Percentiles rank a stretch among this genome's conserved stretches.
These are phyloP conservation scores for Chaetodon auriga DNA, from an alignment of 2,113 vertebrate genomes.

Conservation along the genomic window DNA sequence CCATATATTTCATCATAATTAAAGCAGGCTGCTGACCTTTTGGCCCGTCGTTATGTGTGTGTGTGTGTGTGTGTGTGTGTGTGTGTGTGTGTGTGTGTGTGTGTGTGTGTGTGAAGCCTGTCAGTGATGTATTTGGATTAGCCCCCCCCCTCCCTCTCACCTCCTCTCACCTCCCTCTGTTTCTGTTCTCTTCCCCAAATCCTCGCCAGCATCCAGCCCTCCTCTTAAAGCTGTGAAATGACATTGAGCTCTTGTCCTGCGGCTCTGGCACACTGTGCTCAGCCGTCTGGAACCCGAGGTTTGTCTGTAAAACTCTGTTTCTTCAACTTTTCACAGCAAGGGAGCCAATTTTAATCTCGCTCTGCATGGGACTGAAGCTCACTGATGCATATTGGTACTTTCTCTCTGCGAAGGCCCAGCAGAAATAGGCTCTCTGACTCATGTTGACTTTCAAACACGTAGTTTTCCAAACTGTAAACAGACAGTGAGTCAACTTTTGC, in stretches of 20 bases:
- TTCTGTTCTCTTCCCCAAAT: slow-evolving; percentile 39
- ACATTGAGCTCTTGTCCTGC: slow-evolving; percentile 65
- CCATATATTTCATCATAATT: slow-evolving; percentile 67
- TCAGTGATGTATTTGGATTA: slow-evolving; percentile 38
- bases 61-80: slow-evolving; percentile 15
- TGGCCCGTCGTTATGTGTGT: slow-evolving; percentile 31
- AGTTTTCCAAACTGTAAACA: slow-evolving; percentile 20
- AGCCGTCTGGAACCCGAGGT: slow-evolving; percentile 45
- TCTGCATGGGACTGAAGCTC: slow-evolving; percentile 33
- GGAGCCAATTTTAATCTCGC: slow-evolving; percentile 40
- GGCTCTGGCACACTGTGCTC: slow-evolving; percentile 56
- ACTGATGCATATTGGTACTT: slow-evolving; percentile 36
- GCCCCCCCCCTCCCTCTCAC: neutral
- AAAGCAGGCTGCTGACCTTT: slow-evolving; percentile 49
- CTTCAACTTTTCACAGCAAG: slow-evolving; percentile 53
- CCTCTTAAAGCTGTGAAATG: slow-evolving; percentile 64
- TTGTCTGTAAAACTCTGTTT: slow-evolving; percentile 56
- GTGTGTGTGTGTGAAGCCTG: slow-evolving; percentile 7
- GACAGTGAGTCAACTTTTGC: slow-evolving; percentile 29
- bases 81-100: neutral
- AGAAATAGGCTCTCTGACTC: slow-evolving; percentile 27
- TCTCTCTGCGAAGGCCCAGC: neutral
- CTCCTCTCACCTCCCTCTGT: slow-evolving; percentile 26
- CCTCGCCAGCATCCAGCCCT: slow-evolving; percentile 34
- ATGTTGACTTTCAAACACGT: neutral